A percentile compares a stretch with the other conserved stretches of the same genome.
These are phyloP conservation scores for Periplaneta americana DNA, from an alignment of 1,140 invertebrate genomes.

Conservation along the genomic window DNA sequence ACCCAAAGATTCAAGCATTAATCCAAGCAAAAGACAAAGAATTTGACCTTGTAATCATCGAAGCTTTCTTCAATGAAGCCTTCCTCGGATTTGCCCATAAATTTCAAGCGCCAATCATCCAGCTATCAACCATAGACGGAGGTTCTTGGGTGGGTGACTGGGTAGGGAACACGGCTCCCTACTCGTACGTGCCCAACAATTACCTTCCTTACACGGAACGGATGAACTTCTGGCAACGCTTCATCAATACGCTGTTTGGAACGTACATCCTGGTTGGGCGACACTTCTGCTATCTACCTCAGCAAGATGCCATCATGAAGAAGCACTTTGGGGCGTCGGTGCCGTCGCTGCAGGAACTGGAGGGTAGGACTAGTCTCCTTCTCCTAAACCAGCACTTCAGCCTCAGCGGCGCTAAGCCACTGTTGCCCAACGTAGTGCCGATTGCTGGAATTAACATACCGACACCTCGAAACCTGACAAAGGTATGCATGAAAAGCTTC, in stretches of 20 bases:
- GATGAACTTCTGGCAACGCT: conserved; percentile 31
- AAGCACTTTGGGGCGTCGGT: no score
- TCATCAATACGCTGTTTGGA: not conserved
- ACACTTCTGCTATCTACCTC: no score
- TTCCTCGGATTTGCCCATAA: conserved; percentile 34
- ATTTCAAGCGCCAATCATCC: conserved; percentile 35
- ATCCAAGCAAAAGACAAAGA: conserved; percentile 21
- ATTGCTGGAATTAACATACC: no score
- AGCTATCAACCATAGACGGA: conserved; percentile 31
- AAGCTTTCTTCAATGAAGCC: conserved; percentile 37
- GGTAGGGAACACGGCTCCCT: conserved; percentile 33
- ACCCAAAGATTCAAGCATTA: not conserved
- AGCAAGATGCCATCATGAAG: no score
- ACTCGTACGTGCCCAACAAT: conserved; percentile 35
- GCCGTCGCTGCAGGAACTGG: no score
- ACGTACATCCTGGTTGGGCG: no score
- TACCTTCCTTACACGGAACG: conserved; percentile 30
- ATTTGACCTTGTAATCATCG: conserved; percentile 38
- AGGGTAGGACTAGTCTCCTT: no score
- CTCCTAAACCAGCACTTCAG: no score
- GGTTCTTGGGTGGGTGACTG: conserved; percentile 34
- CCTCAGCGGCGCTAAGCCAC: no score
- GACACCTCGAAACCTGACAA: no score
- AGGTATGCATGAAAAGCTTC: no score
- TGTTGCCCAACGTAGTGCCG: no score